Conservation (phyloP, 2,113 vertebrate genomes). For the Dromas ardeola region DNA sequence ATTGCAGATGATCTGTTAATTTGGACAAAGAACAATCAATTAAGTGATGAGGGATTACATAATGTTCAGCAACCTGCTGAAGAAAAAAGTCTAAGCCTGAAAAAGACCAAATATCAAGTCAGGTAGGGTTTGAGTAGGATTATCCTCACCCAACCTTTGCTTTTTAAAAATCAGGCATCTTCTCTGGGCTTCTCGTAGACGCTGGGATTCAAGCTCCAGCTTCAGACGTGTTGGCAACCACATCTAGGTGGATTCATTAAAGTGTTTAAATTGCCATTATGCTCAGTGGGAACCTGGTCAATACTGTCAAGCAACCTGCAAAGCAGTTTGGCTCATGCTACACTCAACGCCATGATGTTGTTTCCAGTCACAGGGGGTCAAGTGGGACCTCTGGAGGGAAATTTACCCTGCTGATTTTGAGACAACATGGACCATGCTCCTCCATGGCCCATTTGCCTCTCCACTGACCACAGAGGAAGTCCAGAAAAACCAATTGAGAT, state of each 20-base stretch:
- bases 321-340: not conserved
- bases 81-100: not conserved
- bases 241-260: not conserved
- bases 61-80: not conserved
- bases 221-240: not conserved
- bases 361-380: not conserved
- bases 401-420: not conserved
- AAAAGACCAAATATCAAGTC: not conserved
- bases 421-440: rapidly evolving
- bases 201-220: not conserved
- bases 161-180: not conserved
- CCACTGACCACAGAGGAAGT: not conserved
- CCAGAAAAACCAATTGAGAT: not conserved
- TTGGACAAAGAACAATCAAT: not conserved
- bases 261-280: not conserved
- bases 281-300: not conserved
- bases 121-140: not conserved
- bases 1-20: not conserved
- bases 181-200: not conserved
- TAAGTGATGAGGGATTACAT: not conserved
- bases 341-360: not conserved
- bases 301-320: not conserved
- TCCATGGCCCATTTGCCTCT: not conserved
- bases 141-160: not conserved
- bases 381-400: not conserved